Evolutionary conservation across 92 coral and sea anemone genomes (phyloP).

Genomic region (Epizoanthus fatuus): DNA sequence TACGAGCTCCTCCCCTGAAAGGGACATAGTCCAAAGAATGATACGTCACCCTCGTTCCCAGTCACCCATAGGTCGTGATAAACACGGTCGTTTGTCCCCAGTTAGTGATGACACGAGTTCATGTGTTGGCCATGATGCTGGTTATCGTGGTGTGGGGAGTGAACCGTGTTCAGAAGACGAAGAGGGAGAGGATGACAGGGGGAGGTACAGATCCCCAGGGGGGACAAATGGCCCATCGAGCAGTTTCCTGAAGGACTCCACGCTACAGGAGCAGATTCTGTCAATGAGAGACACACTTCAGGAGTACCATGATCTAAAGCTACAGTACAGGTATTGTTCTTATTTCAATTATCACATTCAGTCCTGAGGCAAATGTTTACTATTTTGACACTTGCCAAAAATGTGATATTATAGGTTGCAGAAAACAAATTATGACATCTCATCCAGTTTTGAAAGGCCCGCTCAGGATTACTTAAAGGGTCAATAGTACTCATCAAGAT

Average conservation of each 20-base stretch:
- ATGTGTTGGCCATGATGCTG: neutral
- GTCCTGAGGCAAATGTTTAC: no score
- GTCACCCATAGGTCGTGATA: neutral
- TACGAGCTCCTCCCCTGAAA: slow-evolving; percentile 32
- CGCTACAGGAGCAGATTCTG: slow-evolving; percentile 72
- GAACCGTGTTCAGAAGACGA: neutral
- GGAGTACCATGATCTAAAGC: slow-evolving; percentile 77
- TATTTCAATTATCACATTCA: neutral
- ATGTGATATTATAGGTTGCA: no score
- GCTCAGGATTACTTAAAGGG: no score
- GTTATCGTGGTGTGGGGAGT: no score
- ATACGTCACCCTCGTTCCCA: neutral
- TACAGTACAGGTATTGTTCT: slow-evolving; percentile 65
- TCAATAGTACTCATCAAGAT: no score
- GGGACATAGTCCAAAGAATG: neutral
- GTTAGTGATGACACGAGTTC: neutral
- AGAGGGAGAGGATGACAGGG: neutral
- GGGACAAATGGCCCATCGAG: neutral
- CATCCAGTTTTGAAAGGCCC: no score
- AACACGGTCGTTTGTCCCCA: no score
- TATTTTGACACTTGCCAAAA: no score
- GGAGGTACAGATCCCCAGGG: neutral
- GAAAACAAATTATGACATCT: no score
- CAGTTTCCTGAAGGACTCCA: slow-evolving; percentile 29
- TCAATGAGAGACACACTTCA: slow-evolving; percentile 78